Evolutionary conservation across 2,888 invertebrate species (phyloP).

Genomic region (Anarsia innoxiella): DNA sequence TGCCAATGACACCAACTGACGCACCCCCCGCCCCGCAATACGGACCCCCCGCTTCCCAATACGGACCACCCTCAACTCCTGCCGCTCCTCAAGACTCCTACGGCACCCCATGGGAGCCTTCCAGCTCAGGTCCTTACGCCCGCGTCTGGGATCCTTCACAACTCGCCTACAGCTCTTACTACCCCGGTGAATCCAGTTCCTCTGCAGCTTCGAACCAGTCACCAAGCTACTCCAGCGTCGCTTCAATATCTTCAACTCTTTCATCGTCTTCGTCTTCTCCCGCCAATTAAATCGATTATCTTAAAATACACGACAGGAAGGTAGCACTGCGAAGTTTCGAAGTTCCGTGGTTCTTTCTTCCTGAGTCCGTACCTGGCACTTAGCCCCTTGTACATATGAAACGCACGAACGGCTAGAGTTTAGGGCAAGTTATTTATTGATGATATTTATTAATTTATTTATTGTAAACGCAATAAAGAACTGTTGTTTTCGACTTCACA

Average conservation of each 20-base stretch:
- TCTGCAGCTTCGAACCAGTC: slow-evolving; percentile 73
- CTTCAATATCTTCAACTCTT: slow-evolving; percentile 57
- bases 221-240: slow-evolving; percentile 63
- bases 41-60: slow-evolving; percentile 79
- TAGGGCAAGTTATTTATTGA: slow-evolving; percentile 63
- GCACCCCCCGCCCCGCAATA: slow-evolving; percentile 79
- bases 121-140: slow-evolving; percentile 84
- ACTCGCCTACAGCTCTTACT: slow-evolving; percentile 82
- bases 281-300: slow-evolving; percentile 45
- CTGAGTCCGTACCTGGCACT: slow-evolving; percentile 10
- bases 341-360: not conserved
- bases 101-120: slow-evolving; percentile 82
- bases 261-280: slow-evolving; percentile 45
- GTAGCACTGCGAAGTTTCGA: slow-evolving; percentile 10
- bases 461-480: slow-evolving; percentile 63
- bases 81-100: slow-evolving; percentile 82
- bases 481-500: slow-evolving; percentile 32
- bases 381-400: slow-evolving; percentile 41
- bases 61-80: slow-evolving; percentile 69
- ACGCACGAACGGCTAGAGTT: slow-evolving; percentile 58
- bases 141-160: slow-evolving; percentile 84
- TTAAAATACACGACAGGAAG: slow-evolving; percentile 38
- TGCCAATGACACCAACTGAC: slow-evolving; percentile 80
- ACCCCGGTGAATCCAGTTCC: slow-evolving; percentile 77
- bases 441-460: slow-evolving; percentile 65